A percentile compares a stretch with the other conserved stretches of the same genome.
phyloP scores from a whole-genome alignment of 2,888 invertebrate species.

The Amblyteles armatorius region DNA sequence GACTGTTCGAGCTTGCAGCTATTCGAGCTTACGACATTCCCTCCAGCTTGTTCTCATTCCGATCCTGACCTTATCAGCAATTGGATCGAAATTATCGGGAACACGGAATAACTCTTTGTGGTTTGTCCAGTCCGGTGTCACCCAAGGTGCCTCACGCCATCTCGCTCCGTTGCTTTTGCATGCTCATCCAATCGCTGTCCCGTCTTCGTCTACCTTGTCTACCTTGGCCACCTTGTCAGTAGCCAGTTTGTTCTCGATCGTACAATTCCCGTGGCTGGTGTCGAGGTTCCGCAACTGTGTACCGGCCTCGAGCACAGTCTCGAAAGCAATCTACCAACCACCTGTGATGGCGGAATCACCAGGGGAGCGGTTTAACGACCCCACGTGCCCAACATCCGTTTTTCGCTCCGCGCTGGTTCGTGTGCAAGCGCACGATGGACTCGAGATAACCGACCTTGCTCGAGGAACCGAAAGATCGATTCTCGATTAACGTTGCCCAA shows the following conservation, averaged over 20 bases:
- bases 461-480: conserved; percentile 31
- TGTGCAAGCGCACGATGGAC: conserved; percentile 43
- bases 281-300: not conserved
- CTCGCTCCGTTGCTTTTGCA: conserved; percentile 1
- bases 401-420: conserved; percentile 2
- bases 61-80: conserved; percentile 64
- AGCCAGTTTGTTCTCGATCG: conserved; percentile 25
- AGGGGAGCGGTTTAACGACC: conserved; percentile 52
- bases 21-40: not conserved
- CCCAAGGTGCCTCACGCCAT: conserved; percentile 69
- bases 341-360: conserved; percentile 68
- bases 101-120: conserved; percentile 76
- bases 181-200: not conserved
- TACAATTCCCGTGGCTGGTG: conserved; percentile 27
- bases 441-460: conserved; percentile 34
- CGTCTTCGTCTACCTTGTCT: conserved; percentile 1
- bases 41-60: not conserved
- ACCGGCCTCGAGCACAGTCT: conserved; percentile 26
- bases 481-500: conserved; percentile 29
- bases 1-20: too few species aligned
- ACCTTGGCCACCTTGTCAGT: conserved; percentile 4
- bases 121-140: conserved; percentile 57
- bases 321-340: conserved; percentile 71
- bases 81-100: conserved; percentile 79
- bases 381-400: conserved; percentile 54